Evolutionary conservation across 2,113 vertebrate genomes (phyloP).

Genomic region (Pipa parva): DNA sequence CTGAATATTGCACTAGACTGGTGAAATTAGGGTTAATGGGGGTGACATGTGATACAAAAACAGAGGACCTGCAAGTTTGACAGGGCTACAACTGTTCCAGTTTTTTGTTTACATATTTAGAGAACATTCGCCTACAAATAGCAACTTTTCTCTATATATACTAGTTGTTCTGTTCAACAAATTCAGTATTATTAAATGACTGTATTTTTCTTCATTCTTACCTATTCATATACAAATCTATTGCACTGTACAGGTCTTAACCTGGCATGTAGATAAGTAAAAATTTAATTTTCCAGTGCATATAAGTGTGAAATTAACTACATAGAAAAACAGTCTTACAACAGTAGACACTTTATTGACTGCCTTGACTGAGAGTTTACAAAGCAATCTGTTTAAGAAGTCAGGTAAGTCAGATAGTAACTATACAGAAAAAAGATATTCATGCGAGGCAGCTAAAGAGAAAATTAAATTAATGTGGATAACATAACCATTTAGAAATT

Average conservation of each 20-base stretch:
- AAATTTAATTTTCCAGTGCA: slow-evolving; percentile 59
- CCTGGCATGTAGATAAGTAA: slow-evolving; percentile 56
- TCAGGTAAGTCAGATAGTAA: slow-evolving; percentile 50
- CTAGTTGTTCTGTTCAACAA: slow-evolving; percentile 6
- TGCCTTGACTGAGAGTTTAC: slow-evolving; percentile 51
- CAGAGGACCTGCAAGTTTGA: too few species aligned
- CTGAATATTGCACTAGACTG: too few species aligned
- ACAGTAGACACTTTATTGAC: slow-evolving; percentile 50
- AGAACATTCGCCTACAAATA: not conserved
- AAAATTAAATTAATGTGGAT: slow-evolving; percentile 1
- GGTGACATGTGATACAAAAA: too few species aligned
- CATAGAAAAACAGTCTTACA: slow-evolving; percentile 47
- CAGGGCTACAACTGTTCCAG: not conserved
- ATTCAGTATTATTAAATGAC: slow-evolving; percentile 23
- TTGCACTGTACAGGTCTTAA: slow-evolving; percentile 49
- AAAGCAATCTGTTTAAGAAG: slow-evolving; percentile 55
- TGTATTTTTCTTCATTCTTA: slow-evolving; percentile 43
- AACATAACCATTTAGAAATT: too few species aligned
- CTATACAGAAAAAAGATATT: slow-evolving; percentile 13
- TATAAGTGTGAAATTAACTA: slow-evolving; percentile 62
- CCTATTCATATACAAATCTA: slow-evolving; percentile 44
- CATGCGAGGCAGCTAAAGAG: not conserved
- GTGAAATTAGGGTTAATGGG: too few species aligned
- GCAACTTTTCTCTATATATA: not conserved
- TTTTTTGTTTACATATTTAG: too few species aligned